These are phyloP conservation scores for Leucozona laternaria DNA, from an alignment of 2,888 invertebrate genomes.

Conservation along the genomic window DNA sequence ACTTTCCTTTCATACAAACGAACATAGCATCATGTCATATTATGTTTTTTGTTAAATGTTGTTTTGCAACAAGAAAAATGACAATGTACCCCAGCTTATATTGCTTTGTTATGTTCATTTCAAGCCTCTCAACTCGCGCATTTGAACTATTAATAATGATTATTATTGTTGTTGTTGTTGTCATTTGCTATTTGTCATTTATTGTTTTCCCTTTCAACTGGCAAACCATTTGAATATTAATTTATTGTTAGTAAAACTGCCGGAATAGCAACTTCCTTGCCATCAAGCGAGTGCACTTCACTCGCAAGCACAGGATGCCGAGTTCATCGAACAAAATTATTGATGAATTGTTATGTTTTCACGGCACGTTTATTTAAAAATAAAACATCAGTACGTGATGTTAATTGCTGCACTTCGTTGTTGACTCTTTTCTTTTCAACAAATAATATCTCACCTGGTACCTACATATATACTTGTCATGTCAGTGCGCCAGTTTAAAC, in stretches of 20 bases:
- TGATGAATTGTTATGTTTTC: constrained; percentile 51
- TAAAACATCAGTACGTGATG: constrained; percentile 55
- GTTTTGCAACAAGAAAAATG: too few species aligned
- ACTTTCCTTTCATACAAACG: too few species aligned
- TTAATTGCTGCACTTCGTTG: constrained; percentile 37
- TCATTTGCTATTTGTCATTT: constrained; percentile 5
- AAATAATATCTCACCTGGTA: constrained; percentile 39
- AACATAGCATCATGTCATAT: too few species aligned
- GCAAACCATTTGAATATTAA: constrained; percentile 41
- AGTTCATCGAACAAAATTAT: constrained; percentile 59
- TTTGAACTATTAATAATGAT: constrained; percentile 16
- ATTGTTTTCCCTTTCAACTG: constrained; percentile 32
- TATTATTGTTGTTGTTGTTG: neutral
- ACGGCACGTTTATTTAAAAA: constrained; percentile 46
- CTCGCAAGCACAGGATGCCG: constrained; percentile 60
- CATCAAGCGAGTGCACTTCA: neutral
- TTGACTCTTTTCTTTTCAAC: neutral
- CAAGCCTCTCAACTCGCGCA: constrained; percentile 1
- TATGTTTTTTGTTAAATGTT: too few species aligned
- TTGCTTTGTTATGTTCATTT: constrained; percentile 3
- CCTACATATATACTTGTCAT: constrained; percentile 37
- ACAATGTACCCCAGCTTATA: neutral
- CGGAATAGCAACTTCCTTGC: constrained; percentile 56
- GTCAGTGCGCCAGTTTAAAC: constrained; percentile 17
- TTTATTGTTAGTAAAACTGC: constrained; percentile 33